Evolutionary conservation across 2,888 invertebrate genomes (phyloP).

Genomic region (Aquatica leii): DNA sequence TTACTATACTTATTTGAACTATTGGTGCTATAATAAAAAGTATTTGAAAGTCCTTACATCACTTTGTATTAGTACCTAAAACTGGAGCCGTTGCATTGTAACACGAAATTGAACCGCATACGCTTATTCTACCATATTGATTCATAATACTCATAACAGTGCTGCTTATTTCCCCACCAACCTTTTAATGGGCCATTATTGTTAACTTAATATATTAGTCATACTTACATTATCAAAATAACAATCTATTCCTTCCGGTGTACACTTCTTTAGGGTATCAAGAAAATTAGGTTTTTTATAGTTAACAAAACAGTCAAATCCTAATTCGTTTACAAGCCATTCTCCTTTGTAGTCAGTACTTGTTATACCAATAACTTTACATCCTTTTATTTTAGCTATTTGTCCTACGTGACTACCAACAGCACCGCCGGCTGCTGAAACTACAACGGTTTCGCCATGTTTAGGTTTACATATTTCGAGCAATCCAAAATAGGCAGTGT

Average conservation of each 20-base stretch:
- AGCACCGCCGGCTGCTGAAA: constrained; percentile 80
- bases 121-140: constrained; percentile 66
- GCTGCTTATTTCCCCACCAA: constrained; percentile 72
- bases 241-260: constrained; percentile 77
- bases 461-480: constrained; percentile 76
- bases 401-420: constrained; percentile 82
- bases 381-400: constrained; percentile 77
- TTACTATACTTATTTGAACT: constrained; percentile 65
- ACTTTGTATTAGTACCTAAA: background rate
- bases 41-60: too few species aligned
- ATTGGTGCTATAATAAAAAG: constrained; percentile 56
- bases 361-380: constrained; percentile 75
- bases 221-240: constrained; percentile 78
- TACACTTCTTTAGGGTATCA: constrained; percentile 65
- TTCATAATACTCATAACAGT: constrained; percentile 70
- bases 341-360: constrained; percentile 75
- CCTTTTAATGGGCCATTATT: constrained; percentile 54
- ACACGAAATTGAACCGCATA: constrained; percentile 71
- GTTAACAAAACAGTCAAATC: constrained; percentile 75
- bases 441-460: constrained; percentile 76
- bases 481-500: constrained; percentile 79
- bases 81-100: constrained; percentile 62
- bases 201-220: background rate
- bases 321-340: constrained; percentile 70
- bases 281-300: constrained; percentile 71